Percentiles rank a stretch among this genome's conserved stretches.
Evolutionary conservation across 2,113 vertebrate species (phyloP).

Genomic region (Epinephelus cyanopodus): DNA sequence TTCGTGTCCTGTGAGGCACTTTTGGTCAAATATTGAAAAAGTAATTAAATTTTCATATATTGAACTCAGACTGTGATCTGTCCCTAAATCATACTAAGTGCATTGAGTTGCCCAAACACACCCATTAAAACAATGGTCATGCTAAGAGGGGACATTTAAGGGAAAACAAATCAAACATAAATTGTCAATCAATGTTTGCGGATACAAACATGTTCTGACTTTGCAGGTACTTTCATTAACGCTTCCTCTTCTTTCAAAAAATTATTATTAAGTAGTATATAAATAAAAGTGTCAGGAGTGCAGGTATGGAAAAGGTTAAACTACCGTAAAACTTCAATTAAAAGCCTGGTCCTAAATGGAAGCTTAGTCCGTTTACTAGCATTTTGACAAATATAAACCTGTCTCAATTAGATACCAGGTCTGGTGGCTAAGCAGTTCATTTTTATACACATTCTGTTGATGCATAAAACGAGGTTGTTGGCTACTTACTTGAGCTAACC

Average conservation of each 20-base stretch:
- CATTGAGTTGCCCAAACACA: neutral
- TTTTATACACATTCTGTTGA: too few species aligned
- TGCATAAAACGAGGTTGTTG: too few species aligned
- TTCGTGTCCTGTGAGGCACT: neutral
- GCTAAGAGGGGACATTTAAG: neutral
- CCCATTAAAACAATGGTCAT: neutral
- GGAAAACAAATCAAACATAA: neutral
- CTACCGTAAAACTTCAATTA: too few species aligned
- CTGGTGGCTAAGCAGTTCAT: too few species aligned
- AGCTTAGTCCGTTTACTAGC: too few species aligned
- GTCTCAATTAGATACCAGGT: too few species aligned
- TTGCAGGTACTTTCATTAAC: neutral
- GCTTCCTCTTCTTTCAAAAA: neutral
- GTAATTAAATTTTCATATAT: neutral
- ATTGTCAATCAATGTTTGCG: neutral
- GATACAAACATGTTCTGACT: too few species aligned
- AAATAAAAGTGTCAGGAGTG: neutral
- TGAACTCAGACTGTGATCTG: neutral
- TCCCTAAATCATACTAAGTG: neutral
- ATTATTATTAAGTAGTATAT: too few species aligned
- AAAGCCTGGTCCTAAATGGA: too few species aligned
- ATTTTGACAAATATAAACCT: too few species aligned
- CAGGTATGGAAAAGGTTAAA: neutral
- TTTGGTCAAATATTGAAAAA: neutral
- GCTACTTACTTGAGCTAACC: too few species aligned